A percentile compares a stretch with the other conserved stretches of the same genome.
Evolutionary conservation across 2,113 vertebrate genomes (phyloP).

Genomic region (Sarotherodon lohbergeri): DNA sequence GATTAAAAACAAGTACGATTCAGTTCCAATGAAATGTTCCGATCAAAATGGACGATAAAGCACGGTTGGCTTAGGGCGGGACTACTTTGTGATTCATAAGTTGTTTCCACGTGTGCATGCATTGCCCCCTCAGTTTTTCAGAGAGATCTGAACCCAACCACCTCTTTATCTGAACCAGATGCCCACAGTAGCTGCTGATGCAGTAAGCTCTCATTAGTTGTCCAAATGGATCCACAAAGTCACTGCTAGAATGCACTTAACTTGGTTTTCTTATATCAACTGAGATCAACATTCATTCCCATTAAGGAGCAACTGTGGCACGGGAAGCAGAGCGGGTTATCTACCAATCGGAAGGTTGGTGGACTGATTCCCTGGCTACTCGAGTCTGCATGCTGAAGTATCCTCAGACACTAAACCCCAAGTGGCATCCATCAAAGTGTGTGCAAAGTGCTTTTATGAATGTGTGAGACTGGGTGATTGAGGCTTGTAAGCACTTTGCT

Average conservation of each 20-base stretch:
- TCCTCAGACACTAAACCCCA: background rate
- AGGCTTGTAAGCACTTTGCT: background rate
- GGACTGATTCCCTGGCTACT: background rate
- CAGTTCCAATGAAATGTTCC: background rate
- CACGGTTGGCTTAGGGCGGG: background rate
- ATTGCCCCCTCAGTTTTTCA: background rate
- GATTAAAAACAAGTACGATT: background rate
- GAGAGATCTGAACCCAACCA: fast-evolving
- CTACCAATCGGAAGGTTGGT: fast-evolving
- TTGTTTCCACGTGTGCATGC: background rate
- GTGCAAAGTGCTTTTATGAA: background rate
- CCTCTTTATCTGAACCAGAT: background rate
- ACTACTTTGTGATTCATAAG: background rate
- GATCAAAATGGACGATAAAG: background rate
- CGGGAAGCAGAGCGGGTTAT: background rate
- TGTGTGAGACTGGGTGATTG: background rate
- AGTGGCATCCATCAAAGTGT: fast-evolving
- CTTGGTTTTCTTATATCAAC: background rate
- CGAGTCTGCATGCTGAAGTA: fast-evolving
- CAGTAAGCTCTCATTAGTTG: background rate
- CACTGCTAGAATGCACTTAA: background rate
- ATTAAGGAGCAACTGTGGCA: background rate
- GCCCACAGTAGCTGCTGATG: background rate
- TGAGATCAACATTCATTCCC: background rate
- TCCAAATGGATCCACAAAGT: background rate